Percentiles rank a stretch among this genome's conserved stretches.
Evolutionary conservation across 2,888 invertebrate species (phyloP).

Genomic region (Pollenia angustigena): DNA sequence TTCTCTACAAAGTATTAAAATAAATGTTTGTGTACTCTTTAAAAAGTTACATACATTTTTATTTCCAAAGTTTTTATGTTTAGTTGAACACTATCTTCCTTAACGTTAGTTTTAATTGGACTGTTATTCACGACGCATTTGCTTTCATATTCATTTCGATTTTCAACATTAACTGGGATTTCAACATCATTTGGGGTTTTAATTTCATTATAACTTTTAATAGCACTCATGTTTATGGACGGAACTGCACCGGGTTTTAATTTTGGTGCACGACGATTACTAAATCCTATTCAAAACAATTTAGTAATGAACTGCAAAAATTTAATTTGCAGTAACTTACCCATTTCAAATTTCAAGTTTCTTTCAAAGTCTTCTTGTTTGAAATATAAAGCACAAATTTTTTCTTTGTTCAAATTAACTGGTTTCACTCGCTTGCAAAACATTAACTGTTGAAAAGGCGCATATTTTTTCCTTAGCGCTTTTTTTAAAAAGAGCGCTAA

Average conservation of each 20-base stretch:
- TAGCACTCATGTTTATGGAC: background rate
- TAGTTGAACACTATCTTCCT: background rate
- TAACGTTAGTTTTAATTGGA: background rate
- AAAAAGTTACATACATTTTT: constrained; percentile 37
- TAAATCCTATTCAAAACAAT: constrained; percentile 19
- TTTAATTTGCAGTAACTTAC: no score
- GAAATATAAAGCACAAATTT: constrained; percentile 43
- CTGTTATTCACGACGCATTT: background rate
- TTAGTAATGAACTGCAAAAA: no score
- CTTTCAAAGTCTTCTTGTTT: background rate
- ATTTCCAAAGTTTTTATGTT: constrained; percentile 44
- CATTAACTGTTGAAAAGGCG: background rate
- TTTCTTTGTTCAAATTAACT: constrained; percentile 15
- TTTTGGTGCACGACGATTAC: constrained; percentile 29
- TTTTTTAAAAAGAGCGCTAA: no score
- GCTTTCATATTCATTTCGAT: no score
- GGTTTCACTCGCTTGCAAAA: constrained; percentile 16
- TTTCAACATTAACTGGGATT: background rate
- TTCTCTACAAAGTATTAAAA: background rate
- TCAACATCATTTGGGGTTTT: constrained; percentile 3
- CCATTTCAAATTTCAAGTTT: no score
- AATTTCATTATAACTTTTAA: background rate
- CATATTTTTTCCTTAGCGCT: no score
- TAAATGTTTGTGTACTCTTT: constrained; percentile 21
- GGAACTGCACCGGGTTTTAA: constrained; percentile 39